Evolutionary conservation across 2,888 invertebrate species (phyloP).

Genomic region (Camponotus fellah): DNA sequence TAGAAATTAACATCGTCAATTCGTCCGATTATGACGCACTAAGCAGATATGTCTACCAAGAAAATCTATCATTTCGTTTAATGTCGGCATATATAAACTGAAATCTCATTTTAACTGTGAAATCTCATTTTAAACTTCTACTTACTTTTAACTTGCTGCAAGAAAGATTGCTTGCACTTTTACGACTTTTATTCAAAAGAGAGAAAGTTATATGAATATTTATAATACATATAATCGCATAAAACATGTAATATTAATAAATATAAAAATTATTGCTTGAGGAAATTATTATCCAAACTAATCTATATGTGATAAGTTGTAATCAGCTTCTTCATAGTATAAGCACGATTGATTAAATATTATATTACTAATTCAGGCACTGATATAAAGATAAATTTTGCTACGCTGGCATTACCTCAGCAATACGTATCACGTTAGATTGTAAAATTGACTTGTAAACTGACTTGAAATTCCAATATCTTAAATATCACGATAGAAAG

Average conservation of each 20-base stretch:
- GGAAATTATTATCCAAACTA: not conserved
- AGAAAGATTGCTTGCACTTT: not conserved
- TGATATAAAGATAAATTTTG: not conserved
- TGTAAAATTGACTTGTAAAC: too few relatives aligned
- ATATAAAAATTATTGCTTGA: not conserved
- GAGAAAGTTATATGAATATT: not conserved
- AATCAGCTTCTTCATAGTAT: not conserved
- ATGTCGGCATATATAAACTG: not conserved
- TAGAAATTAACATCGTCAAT: slow-evolving; percentile 37
- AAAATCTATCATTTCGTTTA: slow-evolving; percentile 17
- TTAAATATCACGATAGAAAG: not conserved
- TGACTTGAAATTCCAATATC: not conserved
- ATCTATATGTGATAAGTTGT: not conserved
- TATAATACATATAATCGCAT: too few relatives aligned
- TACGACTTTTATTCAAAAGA: not conserved
- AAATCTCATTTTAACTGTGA: slow-evolving; percentile 17
- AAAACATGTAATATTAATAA: not conserved
- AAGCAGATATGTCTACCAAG: slow-evolving; percentile 24
- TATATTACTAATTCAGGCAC: not conserved
- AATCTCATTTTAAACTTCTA: not conserved
- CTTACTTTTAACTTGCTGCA: not conserved
- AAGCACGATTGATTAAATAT: not conserved
- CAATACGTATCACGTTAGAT: not conserved
- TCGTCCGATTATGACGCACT: slow-evolving; percentile 4
- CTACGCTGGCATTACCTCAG: not conserved